A percentile compares a stretch with the other conserved stretches of the same genome.
Conservation (phyloP, 2,888 invertebrate species). For the Hanleya hanleyi region DNA sequence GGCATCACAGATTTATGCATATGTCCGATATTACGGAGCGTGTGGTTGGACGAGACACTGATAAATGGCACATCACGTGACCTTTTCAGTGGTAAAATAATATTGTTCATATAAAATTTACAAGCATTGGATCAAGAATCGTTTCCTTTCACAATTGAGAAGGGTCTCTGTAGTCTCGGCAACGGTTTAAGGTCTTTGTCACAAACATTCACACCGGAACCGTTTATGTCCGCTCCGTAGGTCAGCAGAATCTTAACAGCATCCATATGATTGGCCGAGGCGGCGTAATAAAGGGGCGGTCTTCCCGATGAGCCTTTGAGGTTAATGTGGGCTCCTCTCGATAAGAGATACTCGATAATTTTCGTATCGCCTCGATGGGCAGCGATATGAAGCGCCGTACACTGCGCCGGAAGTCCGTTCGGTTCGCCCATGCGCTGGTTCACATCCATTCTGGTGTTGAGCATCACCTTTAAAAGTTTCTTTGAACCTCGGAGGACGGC, state of each 20-base stretch:
- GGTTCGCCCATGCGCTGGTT: constrained; percentile 57
- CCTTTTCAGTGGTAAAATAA: too few relatives aligned
- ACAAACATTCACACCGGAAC: not conserved
- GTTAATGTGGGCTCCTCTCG: constrained; percentile 47
- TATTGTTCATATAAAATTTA: too few relatives aligned
- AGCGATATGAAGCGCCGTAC: constrained; percentile 52
- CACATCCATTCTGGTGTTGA: constrained; percentile 48
- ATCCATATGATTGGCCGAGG: constrained; percentile 39
- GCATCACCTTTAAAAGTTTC: constrained; percentile 50
- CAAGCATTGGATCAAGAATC: too few relatives aligned
- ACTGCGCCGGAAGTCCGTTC: constrained; percentile 49
- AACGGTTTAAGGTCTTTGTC: not conserved
- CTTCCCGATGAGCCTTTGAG: constrained; percentile 44
- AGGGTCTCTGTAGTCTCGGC: not conserved
- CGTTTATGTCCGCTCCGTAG: constrained; percentile 52
- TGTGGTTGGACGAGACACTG: too few relatives aligned
- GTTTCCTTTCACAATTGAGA: not conserved
- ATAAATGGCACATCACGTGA: too few relatives aligned
- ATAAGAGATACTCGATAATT: constrained; percentile 47
- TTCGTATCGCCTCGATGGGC: constrained; percentile 50
- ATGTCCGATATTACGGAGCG: too few relatives aligned
- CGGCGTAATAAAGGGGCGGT: constrained; percentile 51
- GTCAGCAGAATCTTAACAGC: constrained; percentile 49
- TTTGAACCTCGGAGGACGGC: constrained; percentile 52
- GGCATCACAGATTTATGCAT: too few relatives aligned